A percentile compares a stretch with the other conserved stretches of the same genome.
These are phyloP conservation scores for Petrocephalus zakoni DNA, from an alignment of 2,113 vertebrate genomes.

Conservation along the genomic window DNA sequence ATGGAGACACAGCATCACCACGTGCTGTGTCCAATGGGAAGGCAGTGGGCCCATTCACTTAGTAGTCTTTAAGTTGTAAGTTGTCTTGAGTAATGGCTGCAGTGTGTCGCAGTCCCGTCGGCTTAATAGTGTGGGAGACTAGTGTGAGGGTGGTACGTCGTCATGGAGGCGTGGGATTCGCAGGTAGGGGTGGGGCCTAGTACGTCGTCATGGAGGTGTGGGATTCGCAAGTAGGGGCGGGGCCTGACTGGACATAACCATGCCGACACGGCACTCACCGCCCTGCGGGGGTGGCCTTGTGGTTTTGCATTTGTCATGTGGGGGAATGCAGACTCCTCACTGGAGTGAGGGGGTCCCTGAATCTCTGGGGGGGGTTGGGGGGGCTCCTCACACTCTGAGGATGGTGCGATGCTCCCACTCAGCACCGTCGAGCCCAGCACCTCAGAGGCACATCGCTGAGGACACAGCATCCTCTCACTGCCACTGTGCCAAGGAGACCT, in stretches of 20 bases:
- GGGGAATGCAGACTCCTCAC: neutral
- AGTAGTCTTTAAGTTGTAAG: neutral
- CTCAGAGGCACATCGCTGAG: neutral
- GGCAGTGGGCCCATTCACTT: neutral
- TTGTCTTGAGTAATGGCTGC: neutral
- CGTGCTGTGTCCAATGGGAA: neutral
- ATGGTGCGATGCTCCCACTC: neutral
- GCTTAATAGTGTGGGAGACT: neutral
- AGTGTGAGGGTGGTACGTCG: neutral
- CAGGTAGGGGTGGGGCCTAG: neutral
- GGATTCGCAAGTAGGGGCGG: neutral
- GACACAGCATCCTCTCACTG: neutral
- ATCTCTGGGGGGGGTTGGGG: neutral
- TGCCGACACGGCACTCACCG: neutral
- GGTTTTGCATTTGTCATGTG: neutral
- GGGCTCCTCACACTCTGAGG: neutral
- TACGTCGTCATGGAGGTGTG: neutral
- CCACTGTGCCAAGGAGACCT: neutral
- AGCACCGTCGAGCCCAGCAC: neutral
- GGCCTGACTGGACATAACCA: neutral
- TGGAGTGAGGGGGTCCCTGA: neutral
- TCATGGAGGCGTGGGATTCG: neutral
- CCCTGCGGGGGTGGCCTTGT: neutral
- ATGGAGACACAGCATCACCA: neutral
- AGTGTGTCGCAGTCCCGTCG: neutral